Conservation (phyloP, 2,113 vertebrate genomes). For the Meriones unguiculatus region DNA sequence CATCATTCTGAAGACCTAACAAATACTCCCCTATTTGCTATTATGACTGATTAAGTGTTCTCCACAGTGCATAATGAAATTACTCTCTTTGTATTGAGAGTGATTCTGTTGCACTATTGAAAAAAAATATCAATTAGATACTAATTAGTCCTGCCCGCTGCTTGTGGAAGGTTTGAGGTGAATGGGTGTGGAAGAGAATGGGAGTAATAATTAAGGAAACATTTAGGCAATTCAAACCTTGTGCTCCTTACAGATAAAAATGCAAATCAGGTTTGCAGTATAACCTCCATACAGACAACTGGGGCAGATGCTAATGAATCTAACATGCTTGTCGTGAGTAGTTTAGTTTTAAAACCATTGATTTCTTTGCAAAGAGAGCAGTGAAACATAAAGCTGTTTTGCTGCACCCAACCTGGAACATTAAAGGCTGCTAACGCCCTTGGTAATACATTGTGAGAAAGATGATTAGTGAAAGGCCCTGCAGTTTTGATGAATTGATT, state of each 20-base stretch:
- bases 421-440: constrained; percentile 57
- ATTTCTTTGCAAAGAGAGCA: constrained; percentile 65
- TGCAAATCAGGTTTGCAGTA: constrained; percentile 65
- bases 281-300: constrained; percentile 65
- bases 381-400: constrained; percentile 63
- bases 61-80: constrained; percentile 66
- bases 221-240: constrained; percentile 72
- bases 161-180: constrained; percentile 67
- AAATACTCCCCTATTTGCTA: constrained; percentile 66
- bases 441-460: constrained; percentile 60
- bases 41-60: constrained; percentile 72
- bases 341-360: constrained; percentile 69
- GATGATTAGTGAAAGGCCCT: constrained; percentile 65
- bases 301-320: constrained; percentile 68
- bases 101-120: constrained; percentile 71
- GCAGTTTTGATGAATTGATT: constrained; percentile 75
- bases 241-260: constrained; percentile 72
- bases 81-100: constrained; percentile 72
- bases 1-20: constrained; percentile 49
- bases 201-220: constrained; percentile 75
- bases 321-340: constrained; percentile 67
- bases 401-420: constrained; percentile 68
- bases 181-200: constrained; percentile 72
- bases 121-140: constrained; percentile 78
- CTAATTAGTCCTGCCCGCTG: constrained; percentile 76